Evolutionary conservation across 2,888 invertebrate genomes (phyloP), one percentile per base, ranked within the genome.

Genomic region (Oligia fasciuncula): DNA sequence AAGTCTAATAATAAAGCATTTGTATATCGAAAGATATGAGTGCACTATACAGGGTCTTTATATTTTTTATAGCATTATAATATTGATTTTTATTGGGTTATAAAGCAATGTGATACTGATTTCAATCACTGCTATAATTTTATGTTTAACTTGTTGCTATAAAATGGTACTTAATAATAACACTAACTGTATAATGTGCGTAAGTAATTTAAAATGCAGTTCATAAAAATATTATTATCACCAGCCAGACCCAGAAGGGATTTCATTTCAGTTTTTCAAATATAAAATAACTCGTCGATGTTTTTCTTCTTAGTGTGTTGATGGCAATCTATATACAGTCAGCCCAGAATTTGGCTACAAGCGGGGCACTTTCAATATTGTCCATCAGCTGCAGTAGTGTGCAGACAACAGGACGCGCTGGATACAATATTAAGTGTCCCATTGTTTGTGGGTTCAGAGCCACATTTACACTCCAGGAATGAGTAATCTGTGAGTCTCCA

Each of bases 41-140:
- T 73, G 43, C 23, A 54, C 19, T 54, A 13, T 29, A 49, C 40
- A 40, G 40, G 40, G 40, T 40, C 40, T 40, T 40, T 40, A 11
- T 23, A 29, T 14, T 63, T 14, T 63, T 29, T 73, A 40, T 46
- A 17, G 29, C 23, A 60, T 29, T 54, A 46, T 46, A 9, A 14
- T 9, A 79, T n/a, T 19, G 29, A 62, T 71, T 54, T 83, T 79
- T 73, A 85, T 63, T 62, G 65, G 51, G 35, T 60, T 46, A 67
- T 73, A 77, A 84, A 84, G 57, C 60, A 77, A 67, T 69, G 3
- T n/a, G 62, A 77, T 77, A 78, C n/a, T 63, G 57, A 76, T 84
- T 79, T 71, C n/a, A 82, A 85, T 85, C 85, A 79, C 23, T 72
- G 79, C 70, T 84, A 85, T 84, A 73, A 51, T 35, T 67, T 11